Base-by-base conservation (phyloP, 2,113 vertebrate species). In the Poicephalus meyeri region DNA sequence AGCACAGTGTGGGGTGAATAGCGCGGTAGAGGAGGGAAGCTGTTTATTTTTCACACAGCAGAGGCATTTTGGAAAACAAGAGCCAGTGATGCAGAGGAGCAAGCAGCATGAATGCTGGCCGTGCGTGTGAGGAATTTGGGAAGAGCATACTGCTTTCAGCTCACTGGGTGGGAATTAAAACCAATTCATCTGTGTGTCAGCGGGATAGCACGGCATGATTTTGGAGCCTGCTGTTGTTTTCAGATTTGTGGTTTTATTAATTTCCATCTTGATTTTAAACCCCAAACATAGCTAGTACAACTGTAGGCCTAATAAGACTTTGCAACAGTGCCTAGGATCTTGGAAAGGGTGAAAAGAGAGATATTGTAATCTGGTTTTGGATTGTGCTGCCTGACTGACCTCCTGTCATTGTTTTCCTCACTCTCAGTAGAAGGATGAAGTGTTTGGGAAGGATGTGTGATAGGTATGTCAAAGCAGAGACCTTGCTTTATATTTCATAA, bases 1-100 rank as follows among this genome's bases (percentile, higher is more conserved):
- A 74, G 55, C 73, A 61, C 15, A 24, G 2, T 44, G 80, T 78
- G 86, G 86, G 93, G 77, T 86, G 92, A 86, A 19, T 55, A 79
- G 88, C 5, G 3, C 82, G 72, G 88, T 44, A 76, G 56, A 91
- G 73, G 91, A 91, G 88, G 85, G 50, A 92, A 88, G 90, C 83
- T 94, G 24, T 95, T 94, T 96, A 21, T 96, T 95, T 96, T 96
- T 93, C 95, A 93, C 93, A 89, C 72, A 95, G 83, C 80, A 89
- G 86, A 86, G 47, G 60, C 73, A 83, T 86, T 96, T 92, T 92
- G 80, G 68, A 86, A 95, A 97, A 88, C 86, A 95, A 78, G 80
- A 65, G 86, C 71, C 69, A 64, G 72, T 49, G 86, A 83, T 46
- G 60, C 77, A 50, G 61, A 79, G 93, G 65, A 91, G 50, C 5